Evolutionary conservation across 2,113 vertebrate species (phyloP).

Genomic region (Aspiorhynchus laticeps): DNA sequence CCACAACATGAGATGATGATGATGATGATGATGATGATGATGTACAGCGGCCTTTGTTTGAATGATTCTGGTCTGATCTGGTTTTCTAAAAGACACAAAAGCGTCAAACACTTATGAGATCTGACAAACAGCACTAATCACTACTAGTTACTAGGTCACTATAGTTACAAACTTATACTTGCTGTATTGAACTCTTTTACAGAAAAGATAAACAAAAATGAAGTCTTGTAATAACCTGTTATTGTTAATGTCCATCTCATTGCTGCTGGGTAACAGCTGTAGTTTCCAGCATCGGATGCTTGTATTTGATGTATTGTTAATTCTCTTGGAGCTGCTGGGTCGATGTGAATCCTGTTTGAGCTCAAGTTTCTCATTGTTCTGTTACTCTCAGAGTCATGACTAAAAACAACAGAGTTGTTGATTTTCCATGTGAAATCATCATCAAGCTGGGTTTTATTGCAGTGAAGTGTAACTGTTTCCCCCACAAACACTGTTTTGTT

Average conservation of each 20-base stretch:
- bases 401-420: background rate
- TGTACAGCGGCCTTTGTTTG: background rate
- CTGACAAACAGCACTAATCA: background rate
- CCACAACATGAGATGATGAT: background rate
- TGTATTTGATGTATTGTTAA: slow-evolving; percentile 17
- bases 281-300: slow-evolving; percentile 18
- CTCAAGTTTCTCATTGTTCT: background rate
- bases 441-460: background rate
- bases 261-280: background rate
- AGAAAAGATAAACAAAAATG: too few relatives aligned
- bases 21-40: background rate
- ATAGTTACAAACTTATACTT: background rate
- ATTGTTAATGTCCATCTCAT: background rate
- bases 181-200: too few relatives aligned
- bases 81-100: background rate
- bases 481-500: background rate
- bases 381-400: accelerated
- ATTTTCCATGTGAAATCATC: background rate
- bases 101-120: background rate
- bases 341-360: slow-evolving; percentile 11
- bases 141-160: too few relatives aligned
- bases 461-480: slow-evolving; percentile 4
- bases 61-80: too few relatives aligned
- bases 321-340: background rate
- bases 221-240: background rate